A percentile compares a stretch with the other conserved stretches of the same genome.
Evolutionary conservation across 2,888 invertebrate genomes (phyloP).

Genomic region (Andricus quercusramuli): DNA sequence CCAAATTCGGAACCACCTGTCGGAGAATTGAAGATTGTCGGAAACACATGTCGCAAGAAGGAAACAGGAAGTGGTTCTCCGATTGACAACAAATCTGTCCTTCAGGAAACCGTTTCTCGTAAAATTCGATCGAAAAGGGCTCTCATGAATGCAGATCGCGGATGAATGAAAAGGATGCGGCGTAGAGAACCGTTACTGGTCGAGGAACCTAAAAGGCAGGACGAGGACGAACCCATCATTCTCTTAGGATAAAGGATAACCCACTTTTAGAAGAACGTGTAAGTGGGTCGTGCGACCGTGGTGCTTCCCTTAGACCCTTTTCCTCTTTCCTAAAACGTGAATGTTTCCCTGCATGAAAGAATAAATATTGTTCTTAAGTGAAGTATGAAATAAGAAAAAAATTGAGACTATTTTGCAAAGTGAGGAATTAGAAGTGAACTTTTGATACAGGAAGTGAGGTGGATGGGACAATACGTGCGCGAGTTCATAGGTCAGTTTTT

Average conservation of each 20-base stretch:
- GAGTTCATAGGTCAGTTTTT: constrained; percentile 38
- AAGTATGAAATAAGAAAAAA: neutral
- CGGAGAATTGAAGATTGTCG: neutral
- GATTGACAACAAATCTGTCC: neutral
- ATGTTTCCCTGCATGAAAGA: constrained; percentile 56
- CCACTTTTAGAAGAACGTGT: constrained; percentile 51
- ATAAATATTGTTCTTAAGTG: constrained; percentile 49
- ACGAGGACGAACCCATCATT: constrained; percentile 38
- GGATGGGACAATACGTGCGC: constrained; percentile 26
- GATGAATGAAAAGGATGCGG: constrained; percentile 38
- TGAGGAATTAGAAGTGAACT: constrained; percentile 43
- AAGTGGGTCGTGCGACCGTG: constrained; percentile 48
- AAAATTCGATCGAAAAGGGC: constrained; percentile 12
- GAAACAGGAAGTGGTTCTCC: neutral
- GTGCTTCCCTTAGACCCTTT: constrained; percentile 44
- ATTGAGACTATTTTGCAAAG: neutral
- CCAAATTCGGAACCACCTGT: neutral
- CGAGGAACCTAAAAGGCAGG: constrained; percentile 51
- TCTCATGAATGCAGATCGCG: constrained; percentile 8
- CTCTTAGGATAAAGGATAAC: constrained; percentile 51
- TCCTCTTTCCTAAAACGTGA: constrained; percentile 50
- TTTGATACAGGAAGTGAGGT: constrained; percentile 47
- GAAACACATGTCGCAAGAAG: neutral
- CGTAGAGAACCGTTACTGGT: constrained; percentile 40
- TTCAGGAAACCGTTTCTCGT: constrained; percentile 11